Percentiles rank a stretch among this genome's conserved stretches.
phyloP scores from a whole-genome alignment of 2,113 vertebrate genomes.

The Triplophysa siluroides region DNA sequence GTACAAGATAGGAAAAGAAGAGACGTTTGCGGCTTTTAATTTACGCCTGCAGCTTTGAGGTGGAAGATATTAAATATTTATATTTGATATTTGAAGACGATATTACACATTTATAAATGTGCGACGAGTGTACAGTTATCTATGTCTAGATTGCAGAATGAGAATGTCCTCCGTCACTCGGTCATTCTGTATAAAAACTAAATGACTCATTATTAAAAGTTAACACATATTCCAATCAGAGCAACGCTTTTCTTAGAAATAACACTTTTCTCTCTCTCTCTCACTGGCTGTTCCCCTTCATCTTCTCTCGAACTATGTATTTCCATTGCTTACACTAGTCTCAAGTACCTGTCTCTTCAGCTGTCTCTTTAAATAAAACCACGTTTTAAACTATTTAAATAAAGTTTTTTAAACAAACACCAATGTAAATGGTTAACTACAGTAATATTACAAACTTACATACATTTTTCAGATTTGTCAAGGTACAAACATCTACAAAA shows the following conservation, averaged over 20 bases:
- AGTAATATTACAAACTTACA: not conserved
- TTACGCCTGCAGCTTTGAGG: not conserved
- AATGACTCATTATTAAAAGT: no score
- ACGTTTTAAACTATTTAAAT: not conserved
- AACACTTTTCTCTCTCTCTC: not conserved
- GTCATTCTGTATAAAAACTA: no score
- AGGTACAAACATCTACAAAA: no score
- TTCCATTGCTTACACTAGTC: conserved; percentile 7
- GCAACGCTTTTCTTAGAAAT: not conserved
- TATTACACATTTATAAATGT: no score
- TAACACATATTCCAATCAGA: not conserved
- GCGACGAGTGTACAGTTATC: no score
- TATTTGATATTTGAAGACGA: no score
- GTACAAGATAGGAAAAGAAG: not conserved
- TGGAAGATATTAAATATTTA: not conserved
- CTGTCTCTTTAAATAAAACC: not conserved
- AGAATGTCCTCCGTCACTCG: no score
- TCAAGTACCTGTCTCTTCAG: not conserved
- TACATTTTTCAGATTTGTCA: no score
- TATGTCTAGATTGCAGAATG: no score
- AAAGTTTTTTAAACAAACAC: not conserved
- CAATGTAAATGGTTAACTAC: not conserved
- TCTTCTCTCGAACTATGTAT: not conserved
- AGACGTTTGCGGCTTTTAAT: not conserved
- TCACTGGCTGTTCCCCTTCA: not conserved